Evolutionary conservation across 2,113 vertebrate species (phyloP).

Genomic region (Ibidorhyncha struthersii): DNA sequence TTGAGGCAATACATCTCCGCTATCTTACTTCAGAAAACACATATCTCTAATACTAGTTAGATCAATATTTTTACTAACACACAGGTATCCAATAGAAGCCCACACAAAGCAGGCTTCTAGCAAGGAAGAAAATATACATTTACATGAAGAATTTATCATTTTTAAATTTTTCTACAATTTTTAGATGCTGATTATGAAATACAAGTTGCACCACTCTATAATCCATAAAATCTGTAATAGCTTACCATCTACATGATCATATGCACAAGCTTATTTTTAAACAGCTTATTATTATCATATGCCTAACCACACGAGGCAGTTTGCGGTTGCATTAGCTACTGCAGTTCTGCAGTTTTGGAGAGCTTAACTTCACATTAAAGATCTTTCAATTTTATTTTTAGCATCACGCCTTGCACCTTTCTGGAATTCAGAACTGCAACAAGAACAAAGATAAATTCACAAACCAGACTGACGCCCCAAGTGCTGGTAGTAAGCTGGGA

Average conservation of each 20-base stretch:
- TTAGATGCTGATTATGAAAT: background rate
- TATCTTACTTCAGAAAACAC: background rate
- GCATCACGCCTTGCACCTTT: background rate
- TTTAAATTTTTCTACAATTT: background rate
- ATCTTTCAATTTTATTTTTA: background rate
- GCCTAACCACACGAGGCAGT: background rate
- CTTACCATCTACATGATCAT: background rate
- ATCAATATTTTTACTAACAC: background rate
- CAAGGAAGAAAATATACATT: background rate
- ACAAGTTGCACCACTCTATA: background rate
- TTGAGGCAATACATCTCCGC: background rate
- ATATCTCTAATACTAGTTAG: background rate
- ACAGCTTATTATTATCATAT: background rate
- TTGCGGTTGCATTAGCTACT: background rate
- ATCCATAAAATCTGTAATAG: background rate
- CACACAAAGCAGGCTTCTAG: background rate
- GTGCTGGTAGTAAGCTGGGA: background rate
- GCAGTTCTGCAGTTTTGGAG: background rate
- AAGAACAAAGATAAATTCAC: background rate
- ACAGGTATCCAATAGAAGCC: background rate
- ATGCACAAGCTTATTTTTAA: background rate
- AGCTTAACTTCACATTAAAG: background rate
- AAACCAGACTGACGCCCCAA: background rate
- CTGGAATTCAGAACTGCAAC: background rate
- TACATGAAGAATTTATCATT: background rate